phyloP scores from a whole-genome alignment of 2,113 vertebrate species.

The Pipra filicauda region DNA sequence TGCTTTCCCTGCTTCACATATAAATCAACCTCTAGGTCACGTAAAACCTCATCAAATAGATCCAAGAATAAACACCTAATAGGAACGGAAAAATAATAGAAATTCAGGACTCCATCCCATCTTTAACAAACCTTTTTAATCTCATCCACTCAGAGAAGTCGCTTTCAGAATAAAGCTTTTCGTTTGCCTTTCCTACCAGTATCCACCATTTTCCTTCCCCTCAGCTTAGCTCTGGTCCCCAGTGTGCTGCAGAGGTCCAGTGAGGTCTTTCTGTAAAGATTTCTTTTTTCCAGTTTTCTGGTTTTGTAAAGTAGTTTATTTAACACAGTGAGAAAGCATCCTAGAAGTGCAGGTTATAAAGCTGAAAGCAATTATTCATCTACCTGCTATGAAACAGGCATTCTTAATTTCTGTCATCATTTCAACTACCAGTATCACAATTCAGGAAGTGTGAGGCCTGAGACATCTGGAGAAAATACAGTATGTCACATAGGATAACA shows the following conservation, averaged over 20 bases:
- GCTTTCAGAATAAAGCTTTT: neutral
- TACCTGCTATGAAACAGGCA: neutral
- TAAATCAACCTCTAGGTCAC: neutral
- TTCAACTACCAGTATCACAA: neutral
- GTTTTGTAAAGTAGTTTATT: neutral
- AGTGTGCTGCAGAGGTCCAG: neutral
- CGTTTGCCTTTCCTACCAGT: neutral
- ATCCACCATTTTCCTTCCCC: neutral
- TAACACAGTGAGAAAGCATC: neutral
- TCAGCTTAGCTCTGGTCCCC: neutral
- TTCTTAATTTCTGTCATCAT: neutral
- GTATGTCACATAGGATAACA: neutral
- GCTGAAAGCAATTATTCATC: neutral
- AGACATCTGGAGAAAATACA: neutral
- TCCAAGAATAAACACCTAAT: neutral
- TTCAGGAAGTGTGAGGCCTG: neutral
- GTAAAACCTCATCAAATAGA: neutral
- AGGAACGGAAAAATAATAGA: neutral
- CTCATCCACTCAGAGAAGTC: neutral
- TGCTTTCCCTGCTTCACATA: neutral
- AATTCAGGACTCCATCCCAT: neutral
- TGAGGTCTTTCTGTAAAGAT: neutral
- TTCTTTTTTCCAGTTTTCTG: neutral
- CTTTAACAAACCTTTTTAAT: neutral
- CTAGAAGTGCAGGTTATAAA: neutral